Evolutionary conservation across 2,888 invertebrate species (phyloP).

Genomic region (Pseudococcus longispinus): DNA sequence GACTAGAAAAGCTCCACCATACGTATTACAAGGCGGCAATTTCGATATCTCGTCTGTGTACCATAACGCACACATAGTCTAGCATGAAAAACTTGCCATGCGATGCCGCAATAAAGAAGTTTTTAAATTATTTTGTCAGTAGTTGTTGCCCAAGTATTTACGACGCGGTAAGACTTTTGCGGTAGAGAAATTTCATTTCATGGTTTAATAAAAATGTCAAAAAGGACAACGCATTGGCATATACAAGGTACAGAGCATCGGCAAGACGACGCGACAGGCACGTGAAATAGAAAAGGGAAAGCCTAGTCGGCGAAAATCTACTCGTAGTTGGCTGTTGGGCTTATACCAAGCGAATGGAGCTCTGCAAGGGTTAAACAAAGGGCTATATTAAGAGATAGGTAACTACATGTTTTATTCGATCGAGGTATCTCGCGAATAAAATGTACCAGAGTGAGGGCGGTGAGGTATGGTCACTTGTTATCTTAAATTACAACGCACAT

Average conservation of each 20-base stretch:
- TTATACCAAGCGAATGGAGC: neutral
- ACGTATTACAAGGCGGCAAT: neutral
- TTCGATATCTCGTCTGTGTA: neutral
- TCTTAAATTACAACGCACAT: neutral
- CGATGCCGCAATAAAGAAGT: neutral
- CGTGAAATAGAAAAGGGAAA: no score
- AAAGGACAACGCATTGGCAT: conserved; percentile 22
- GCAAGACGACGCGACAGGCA: neutral
- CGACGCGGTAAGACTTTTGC: conserved; percentile 13
- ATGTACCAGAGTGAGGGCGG: neutral
- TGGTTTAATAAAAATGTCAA: conserved; percentile 22
- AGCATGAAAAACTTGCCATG: neutral
- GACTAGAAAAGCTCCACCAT: neutral
- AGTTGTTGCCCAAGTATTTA: conserved; percentile 10
- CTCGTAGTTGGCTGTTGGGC: neutral
- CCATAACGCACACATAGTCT: neutral
- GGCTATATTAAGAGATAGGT: neutral
- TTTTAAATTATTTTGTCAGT: neutral
- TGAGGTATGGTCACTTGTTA: conserved; percentile 8
- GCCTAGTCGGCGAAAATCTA: neutral
- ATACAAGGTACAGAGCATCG: neutral
- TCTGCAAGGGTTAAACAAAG: neutral
- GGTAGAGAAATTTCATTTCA: conserved; percentile 1
- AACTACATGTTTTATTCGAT: neutral
- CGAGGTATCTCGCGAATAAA: neutral